Conservation (phyloP, 2,888 invertebrate species). For the Camptogramma bilineatum region DNA sequence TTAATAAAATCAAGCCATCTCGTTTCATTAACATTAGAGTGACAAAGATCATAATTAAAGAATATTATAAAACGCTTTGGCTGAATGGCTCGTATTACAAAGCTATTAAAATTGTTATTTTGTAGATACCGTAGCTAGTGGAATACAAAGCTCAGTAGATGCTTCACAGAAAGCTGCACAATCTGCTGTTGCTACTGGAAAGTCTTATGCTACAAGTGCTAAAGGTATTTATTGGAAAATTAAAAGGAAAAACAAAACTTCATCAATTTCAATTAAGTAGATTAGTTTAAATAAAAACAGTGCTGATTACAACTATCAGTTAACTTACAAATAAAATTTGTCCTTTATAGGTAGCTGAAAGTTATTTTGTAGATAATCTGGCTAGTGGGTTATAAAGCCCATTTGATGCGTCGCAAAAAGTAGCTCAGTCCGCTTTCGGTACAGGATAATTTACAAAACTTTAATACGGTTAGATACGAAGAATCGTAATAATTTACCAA, state of each 20-base stretch:
- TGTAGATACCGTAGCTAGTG: constrained; percentile 48
- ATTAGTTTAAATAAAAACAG: too few relatives aligned
- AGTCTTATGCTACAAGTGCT: constrained; percentile 51
- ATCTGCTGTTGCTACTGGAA: constrained; percentile 48
- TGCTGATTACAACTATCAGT: too few relatives aligned
- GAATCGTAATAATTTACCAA: too few relatives aligned
- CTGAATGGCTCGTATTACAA: background rate
- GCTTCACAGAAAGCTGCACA: constrained; percentile 58
- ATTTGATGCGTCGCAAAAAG: constrained; percentile 58
- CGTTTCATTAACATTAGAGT: background rate
- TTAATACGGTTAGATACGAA: too few relatives aligned
- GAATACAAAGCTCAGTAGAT: constrained; percentile 55
- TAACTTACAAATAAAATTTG: too few relatives aligned
- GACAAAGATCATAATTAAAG: too few relatives aligned
- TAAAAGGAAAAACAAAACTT: background rate
- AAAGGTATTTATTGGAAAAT: constrained; percentile 50
- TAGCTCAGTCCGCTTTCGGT: too few relatives aligned
- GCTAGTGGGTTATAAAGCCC: constrained; percentile 48
- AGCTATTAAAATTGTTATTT: constrained; percentile 24
- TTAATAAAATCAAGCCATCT: too few relatives aligned
- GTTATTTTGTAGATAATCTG: too few relatives aligned
- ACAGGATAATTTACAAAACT: too few relatives aligned
- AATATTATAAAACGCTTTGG: background rate
- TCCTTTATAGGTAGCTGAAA: too few relatives aligned
- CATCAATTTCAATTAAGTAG: too few relatives aligned